These are phyloP conservation scores for Pentamera pediparva DNA, from an alignment of 53 echinoderm and acorn worm genomes.

Conservation along the genomic window DNA sequence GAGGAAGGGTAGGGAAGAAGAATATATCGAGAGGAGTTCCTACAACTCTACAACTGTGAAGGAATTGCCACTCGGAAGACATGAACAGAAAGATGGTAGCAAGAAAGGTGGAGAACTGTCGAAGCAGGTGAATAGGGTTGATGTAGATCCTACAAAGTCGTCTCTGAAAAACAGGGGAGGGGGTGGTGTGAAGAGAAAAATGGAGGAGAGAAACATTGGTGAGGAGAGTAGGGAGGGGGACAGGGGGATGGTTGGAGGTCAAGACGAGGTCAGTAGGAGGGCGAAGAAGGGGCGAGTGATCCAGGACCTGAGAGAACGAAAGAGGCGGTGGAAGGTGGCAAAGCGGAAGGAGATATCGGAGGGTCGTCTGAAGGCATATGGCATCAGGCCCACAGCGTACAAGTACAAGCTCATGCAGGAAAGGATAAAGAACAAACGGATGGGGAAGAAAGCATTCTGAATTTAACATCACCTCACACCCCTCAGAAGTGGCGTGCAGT, in stretches of 20 bases:
- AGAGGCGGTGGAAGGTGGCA: constrained; percentile 9
- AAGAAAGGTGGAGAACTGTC: background rate
- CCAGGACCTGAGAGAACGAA: constrained; percentile 37
- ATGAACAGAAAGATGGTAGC: constrained; percentile 7
- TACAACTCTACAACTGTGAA: background rate
- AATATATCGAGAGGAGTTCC: background rate
- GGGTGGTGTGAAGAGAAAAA: too few species aligned
- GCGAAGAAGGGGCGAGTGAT: constrained; percentile 39
- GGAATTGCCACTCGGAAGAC: constrained; percentile 6
- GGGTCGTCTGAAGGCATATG: constrained; percentile 79
- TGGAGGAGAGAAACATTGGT: background rate
- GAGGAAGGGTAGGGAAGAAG: background rate
- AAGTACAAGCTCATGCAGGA: constrained; percentile 62
- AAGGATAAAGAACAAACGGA: constrained; percentile 44
- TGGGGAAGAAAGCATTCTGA: too few species aligned
- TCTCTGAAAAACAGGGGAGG: background rate
- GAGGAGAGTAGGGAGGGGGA: background rate
- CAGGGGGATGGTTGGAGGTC: background rate
- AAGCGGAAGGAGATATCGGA: constrained; percentile 50
- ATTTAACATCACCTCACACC: too few species aligned
- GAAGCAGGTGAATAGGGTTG: background rate
- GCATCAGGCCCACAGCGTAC: constrained; percentile 79
- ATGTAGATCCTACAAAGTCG: background rate
- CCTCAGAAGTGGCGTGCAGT: too few species aligned
- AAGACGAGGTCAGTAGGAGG: background rate